A percentile compares a stretch with the other conserved stretches of the same genome.
Conservation (phyloP, 1,140 invertebrate genomes). For the Pristionchus pacificus region DNA sequence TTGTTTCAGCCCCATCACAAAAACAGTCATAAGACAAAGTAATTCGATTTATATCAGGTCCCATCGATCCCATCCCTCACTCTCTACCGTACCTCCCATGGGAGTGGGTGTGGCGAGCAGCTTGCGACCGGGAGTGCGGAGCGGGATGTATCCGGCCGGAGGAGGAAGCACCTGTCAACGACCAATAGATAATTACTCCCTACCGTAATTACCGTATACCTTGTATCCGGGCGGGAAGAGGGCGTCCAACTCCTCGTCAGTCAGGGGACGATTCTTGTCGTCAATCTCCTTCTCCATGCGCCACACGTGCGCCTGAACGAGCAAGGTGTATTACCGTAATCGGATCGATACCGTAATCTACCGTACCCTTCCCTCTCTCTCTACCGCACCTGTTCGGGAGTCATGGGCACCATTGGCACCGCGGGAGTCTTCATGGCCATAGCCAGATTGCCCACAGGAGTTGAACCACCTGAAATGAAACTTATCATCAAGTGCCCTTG, state of each 20-base stretch:
- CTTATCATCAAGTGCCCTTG: constrained; percentile 65
- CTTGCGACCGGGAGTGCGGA: constrained; percentile 92
- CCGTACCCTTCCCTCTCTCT: constrained; percentile 78
- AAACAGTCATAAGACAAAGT: too few relatives aligned
- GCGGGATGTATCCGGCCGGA: constrained; percentile 90
- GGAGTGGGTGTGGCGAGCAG: constrained; percentile 95
- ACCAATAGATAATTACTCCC: constrained; percentile 4
- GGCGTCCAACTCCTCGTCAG: constrained; percentile 92
- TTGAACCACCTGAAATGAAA: constrained; percentile 65
- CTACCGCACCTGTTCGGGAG: constrained; percentile 96
- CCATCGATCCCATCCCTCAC: too few relatives aligned
- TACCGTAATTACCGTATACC: constrained; percentile 62
- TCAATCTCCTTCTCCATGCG: constrained; percentile 78
- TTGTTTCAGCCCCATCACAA: too few relatives aligned
- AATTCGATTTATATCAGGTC: too few relatives aligned
- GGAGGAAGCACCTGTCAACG: constrained; percentile 69
- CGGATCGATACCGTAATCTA: too few relatives aligned
- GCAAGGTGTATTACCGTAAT: not conserved
- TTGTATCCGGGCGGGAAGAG: constrained; percentile 98
- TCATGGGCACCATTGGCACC: constrained; percentile 79
- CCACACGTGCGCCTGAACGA: not conserved
- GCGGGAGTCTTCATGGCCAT: constrained; percentile 97
- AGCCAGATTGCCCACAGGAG: constrained; percentile 89
- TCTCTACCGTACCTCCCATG: constrained; percentile 75
- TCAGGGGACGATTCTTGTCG: constrained; percentile 87